Conservation (phyloP, 1,140 invertebrate genomes). For the Achroia grisella region DNA sequence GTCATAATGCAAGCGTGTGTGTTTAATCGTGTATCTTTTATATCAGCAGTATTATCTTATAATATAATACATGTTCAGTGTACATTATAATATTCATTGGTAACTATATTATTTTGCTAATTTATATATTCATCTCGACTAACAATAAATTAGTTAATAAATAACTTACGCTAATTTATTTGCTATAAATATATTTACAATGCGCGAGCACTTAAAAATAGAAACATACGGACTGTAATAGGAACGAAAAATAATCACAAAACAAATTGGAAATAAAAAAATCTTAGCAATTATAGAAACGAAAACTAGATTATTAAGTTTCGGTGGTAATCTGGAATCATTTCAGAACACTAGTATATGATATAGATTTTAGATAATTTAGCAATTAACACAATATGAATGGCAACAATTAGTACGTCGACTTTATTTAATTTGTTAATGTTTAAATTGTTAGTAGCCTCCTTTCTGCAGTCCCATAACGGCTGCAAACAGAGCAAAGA, state of each 20-base stretch:
- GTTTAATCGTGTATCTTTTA: conserved; percentile 11
- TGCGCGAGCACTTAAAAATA: conserved; percentile 23
- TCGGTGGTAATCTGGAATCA: no score
- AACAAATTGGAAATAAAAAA: no score
- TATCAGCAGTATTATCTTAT: background rate
- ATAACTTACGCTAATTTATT: conserved; percentile 16
- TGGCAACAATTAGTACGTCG: conserved; percentile 58
- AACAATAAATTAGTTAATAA: conserved; percentile 22
- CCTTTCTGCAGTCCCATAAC: conserved; percentile 75
- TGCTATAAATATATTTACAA: conserved; percentile 42
- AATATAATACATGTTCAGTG: conserved; percentile 5
- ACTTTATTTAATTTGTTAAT: conserved; percentile 29
- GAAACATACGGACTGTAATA: no score
- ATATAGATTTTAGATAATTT: no score
- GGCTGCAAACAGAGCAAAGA: conserved; percentile 86
- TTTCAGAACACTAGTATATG: no score
- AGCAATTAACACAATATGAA: conserved; percentile 34
- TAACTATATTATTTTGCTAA: conserved; percentile 32
- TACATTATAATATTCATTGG: conserved; percentile 28
- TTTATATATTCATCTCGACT: conserved; percentile 1
- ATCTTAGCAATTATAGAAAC: no score
- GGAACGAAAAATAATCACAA: background rate
- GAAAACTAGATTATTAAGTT: no score
- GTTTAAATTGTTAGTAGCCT: conserved; percentile 45
- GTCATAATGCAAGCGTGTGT: conserved; percentile 16